phyloP scores from a whole-genome alignment of 2,888 invertebrate genomes.

The Plemyria rubiginata region DNA sequence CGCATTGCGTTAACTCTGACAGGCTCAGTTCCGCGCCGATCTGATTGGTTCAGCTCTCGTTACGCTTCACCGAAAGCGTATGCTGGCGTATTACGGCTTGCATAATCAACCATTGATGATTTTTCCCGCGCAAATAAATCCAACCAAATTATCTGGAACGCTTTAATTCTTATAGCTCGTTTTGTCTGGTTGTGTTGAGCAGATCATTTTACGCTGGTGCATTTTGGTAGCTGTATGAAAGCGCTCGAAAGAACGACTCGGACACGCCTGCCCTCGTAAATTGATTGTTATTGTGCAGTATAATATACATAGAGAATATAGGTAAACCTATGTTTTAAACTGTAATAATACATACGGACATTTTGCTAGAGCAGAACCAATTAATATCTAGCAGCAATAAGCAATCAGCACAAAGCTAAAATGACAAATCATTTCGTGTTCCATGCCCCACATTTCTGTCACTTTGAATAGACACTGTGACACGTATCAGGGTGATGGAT shows the following conservation, averaged over 20 bases:
- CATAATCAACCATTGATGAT: slow-evolving; percentile 69
- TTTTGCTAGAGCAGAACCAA: neutral
- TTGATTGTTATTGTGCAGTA: slow-evolving; percentile 55
- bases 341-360: neutral
- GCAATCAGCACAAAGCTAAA: slow-evolving; percentile 44
- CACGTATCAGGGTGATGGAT: slow-evolving; percentile 71
- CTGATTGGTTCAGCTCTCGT: slow-evolving; percentile 65
- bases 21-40: slow-evolving; percentile 77
- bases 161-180: slow-evolving; percentile 34
- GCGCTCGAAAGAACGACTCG: slow-evolving; percentile 61
- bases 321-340: neutral
- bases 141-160: slow-evolving; percentile 48
- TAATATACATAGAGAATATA: slow-evolving; percentile 6
- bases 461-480: slow-evolving; percentile 62
- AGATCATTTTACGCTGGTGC: slow-evolving; percentile 51
- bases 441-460: slow-evolving; percentile 65
- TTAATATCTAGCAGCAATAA: slow-evolving; percentile 27
- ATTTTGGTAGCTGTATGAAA: slow-evolving; percentile 55
- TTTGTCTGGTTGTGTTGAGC: slow-evolving; percentile 35
- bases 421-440: slow-evolving; percentile 67
- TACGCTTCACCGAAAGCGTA: slow-evolving; percentile 68
- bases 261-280: slow-evolving; percentile 70
- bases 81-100: slow-evolving; percentile 62
- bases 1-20: slow-evolving; percentile 74
- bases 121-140: slow-evolving; percentile 62